These are phyloP conservation scores for Ornithorhynchus anatinus DNA, from an alignment of 2,113 vertebrate genomes.

Conservation along the genomic window DNA sequence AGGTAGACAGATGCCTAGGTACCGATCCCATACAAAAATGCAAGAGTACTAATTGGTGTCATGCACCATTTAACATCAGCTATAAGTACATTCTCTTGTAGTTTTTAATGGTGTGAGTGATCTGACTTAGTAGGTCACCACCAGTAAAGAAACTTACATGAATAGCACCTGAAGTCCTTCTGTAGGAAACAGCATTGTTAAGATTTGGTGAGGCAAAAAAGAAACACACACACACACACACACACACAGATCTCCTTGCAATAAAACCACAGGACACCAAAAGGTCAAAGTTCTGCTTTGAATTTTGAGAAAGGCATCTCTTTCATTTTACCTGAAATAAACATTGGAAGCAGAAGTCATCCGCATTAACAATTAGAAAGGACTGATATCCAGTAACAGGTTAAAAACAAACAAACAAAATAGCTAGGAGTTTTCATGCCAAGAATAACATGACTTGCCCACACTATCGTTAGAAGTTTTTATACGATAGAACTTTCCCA, in stretches of 20 bases:
- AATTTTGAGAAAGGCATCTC: constrained; percentile 50
- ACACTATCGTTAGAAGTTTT: background rate
- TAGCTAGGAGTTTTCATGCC: background rate
- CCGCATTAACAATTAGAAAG: constrained; percentile 33
- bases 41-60: constrained; percentile 45
- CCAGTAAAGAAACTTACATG: constrained; percentile 62
- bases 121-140: constrained; percentile 66
- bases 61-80: constrained; percentile 47
- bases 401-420: constrained; percentile 26
- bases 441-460: background rate
- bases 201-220: constrained; percentile 57
- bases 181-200: constrained; percentile 30
- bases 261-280: constrained; percentile 38
- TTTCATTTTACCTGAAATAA: constrained; percentile 42
- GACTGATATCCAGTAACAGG: background rate
- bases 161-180: constrained; percentile 60
- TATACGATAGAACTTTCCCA: too few species aligned
- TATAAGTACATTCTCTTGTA: constrained; percentile 51
- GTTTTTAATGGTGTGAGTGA: constrained; percentile 59
- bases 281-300: constrained; percentile 41
- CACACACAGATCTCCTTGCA: constrained; percentile 25
- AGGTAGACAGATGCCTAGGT: too few species aligned
- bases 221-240: constrained; percentile 7
- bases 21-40: constrained; percentile 44
- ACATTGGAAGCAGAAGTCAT: constrained; percentile 24